Conservation (phyloP, 2,113 vertebrate species). For the Alethe castanea region DNA sequence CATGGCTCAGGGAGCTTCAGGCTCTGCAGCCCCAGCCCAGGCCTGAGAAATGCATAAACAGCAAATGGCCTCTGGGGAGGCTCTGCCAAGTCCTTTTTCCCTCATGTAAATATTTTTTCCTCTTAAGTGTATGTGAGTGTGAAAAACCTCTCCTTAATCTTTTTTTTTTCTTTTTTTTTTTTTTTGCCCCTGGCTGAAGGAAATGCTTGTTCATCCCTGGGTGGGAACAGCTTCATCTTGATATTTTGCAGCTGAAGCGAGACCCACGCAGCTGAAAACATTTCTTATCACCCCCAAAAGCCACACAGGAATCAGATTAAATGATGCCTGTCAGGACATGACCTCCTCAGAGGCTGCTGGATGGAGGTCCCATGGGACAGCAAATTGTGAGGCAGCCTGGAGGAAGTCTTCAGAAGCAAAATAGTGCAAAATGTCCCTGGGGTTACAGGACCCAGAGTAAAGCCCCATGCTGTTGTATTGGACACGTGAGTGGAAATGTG, state of each 20-base stretch:
- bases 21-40: not conserved
- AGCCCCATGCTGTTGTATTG: not conserved
- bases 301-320: not conserved
- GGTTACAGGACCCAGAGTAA: not conserved
- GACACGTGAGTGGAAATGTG: not conserved
- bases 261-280: not conserved
- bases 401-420: not conserved
- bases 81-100: conserved; percentile 36
- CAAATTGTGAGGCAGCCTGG: not conserved
- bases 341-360: not conserved
- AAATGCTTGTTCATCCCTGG: not conserved
- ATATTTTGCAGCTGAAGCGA: not conserved
- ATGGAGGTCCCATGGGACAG: not conserved
- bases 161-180: not conserved
- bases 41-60: conserved; percentile 21
- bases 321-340: not conserved
- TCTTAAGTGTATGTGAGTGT: conserved; percentile 15
- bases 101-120: conserved; percentile 44
- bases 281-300: not conserved
- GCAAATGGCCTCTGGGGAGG: not conserved
- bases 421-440: not conserved
- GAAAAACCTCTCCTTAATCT: conserved; percentile 14
- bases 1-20: not conserved
- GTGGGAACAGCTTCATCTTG: not conserved
- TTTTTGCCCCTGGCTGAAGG: not conserved